Conservation (phyloP, 2,888 invertebrate genomes). For the Drosophila percnosoma region DNA sequence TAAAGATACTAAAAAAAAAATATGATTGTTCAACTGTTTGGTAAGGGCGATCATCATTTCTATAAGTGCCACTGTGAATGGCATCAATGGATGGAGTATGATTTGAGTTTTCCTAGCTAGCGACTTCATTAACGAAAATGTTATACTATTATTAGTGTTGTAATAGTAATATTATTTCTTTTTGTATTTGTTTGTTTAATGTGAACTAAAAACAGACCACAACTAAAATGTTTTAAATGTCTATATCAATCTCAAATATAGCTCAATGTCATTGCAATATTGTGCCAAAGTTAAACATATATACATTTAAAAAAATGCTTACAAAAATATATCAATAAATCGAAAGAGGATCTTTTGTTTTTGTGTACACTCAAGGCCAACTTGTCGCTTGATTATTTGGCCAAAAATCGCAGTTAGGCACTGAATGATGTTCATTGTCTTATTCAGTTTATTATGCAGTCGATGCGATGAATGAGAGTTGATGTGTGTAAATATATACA, state of each 20-base stretch:
- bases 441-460: constrained; percentile 12
- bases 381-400: constrained; percentile 5
- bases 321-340: background rate
- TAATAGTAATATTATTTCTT: background rate
- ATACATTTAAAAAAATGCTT: background rate
- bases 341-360: background rate
- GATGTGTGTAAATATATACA: constrained; percentile 1
- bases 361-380: background rate
- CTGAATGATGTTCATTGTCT: constrained; percentile 8
- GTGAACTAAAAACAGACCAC: background rate
- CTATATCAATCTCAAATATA: background rate
- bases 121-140: background rate
- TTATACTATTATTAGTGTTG: background rate
- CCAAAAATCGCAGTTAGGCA: constrained; percentile 1
- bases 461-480: constrained; percentile 3
- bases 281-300: background rate
- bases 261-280: background rate
- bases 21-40: background rate
- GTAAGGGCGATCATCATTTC: background rate
- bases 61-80: background rate
- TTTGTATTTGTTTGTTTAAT: background rate
- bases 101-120: background rate
- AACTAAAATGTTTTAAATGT: background rate
- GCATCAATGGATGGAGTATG: background rate
- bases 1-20: background rate